These are phyloP conservation scores for Centrocercus urophasianus DNA, from an alignment of 2,113 vertebrate genomes.

Conservation along the genomic window DNA sequence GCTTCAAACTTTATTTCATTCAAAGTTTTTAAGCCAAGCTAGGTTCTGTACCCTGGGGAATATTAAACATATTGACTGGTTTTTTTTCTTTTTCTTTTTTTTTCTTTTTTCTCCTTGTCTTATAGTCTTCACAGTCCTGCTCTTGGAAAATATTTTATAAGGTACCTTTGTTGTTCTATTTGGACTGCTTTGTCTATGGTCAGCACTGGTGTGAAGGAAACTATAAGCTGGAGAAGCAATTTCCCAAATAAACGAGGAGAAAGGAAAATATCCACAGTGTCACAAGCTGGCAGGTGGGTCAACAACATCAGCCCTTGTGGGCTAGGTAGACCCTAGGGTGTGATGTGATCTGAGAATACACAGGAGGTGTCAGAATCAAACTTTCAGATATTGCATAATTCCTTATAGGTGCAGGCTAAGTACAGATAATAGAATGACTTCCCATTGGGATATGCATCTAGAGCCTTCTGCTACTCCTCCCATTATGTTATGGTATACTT, in stretches of 20 bases:
- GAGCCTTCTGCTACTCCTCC: neutral
- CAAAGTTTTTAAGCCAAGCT: constrained; percentile 21
- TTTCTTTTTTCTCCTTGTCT: neutral
- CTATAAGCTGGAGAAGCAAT: neutral
- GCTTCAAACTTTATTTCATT: constrained; percentile 49
- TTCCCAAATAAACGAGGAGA: neutral
- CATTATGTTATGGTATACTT: neutral
- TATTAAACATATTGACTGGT: neutral
- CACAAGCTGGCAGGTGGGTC: neutral
- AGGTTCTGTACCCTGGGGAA: neutral
- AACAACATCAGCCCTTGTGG: neutral
- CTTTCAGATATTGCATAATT: neutral
- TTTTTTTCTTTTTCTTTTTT: neutral
- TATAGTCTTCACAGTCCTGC: neutral
- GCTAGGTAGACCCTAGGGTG: neutral
- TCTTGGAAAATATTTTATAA: neutral
- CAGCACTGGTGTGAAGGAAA: neutral
- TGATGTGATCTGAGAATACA: too few species aligned
- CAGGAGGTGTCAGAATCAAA: neutral
- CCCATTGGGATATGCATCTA: neutral
- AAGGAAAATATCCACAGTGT: neutral
- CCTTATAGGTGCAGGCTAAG: fast-evolving
- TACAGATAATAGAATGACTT: neutral
- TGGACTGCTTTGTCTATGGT: neutral
- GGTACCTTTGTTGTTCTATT: neutral